Evolutionary conservation across 2,113 vertebrate genomes (phyloP).

Genomic region (Rostratula benghalensis): DNA sequence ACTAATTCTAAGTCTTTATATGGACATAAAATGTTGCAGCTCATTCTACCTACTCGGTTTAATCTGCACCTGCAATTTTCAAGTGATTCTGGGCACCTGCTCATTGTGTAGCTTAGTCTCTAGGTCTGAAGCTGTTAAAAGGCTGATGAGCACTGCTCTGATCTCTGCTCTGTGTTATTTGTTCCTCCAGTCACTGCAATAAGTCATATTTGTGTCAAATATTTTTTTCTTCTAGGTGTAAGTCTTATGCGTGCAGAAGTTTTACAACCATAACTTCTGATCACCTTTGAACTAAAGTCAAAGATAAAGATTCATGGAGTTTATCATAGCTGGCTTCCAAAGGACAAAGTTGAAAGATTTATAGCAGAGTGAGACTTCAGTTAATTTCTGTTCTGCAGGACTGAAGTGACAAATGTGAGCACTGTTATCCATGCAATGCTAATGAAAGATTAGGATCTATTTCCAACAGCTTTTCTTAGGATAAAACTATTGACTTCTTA

Average conservation of each 20-base stretch:
- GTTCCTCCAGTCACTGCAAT: not conserved
- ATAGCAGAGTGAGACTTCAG: not conserved
- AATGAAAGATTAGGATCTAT: not conserved
- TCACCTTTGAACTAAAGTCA: constrained; percentile 33
- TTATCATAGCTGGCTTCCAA: constrained; percentile 15
- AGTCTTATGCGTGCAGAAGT: not conserved
- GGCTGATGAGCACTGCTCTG: not conserved
- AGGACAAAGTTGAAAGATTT: constrained; percentile 49
- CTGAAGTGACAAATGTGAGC: not conserved
- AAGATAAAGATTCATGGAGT: not conserved
- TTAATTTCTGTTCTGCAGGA: not conserved
- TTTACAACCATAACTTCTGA: not conserved
- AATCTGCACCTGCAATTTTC: not conserved
- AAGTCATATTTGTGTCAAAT: not conserved
- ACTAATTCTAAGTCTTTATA: not conserved
- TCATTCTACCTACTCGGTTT: not conserved
- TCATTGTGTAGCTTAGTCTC: not conserved
- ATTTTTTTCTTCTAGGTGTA: not conserved
- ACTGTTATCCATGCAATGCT: not conserved
- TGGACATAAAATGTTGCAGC: not conserved
- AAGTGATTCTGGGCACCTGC: not conserved
- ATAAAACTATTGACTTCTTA: not conserved
- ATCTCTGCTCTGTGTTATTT: not conserved
- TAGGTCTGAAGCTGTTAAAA: not conserved
- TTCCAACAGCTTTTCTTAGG: not conserved